Conservation (phyloP, 2,113 vertebrate species). For the Xyrauchen texanus region DNA sequence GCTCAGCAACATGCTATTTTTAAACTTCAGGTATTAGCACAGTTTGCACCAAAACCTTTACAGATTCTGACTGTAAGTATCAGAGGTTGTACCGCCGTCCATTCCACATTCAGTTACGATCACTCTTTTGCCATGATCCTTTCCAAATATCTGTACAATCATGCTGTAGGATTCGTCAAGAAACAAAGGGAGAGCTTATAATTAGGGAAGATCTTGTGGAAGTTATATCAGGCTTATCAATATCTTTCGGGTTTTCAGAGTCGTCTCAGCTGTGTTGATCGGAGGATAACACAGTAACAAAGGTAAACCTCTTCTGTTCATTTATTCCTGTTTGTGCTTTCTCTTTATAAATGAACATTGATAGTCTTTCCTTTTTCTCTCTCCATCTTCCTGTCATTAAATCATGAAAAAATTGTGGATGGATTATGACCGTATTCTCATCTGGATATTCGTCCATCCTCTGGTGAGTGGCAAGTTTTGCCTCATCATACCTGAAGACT, state of each 20-base stretch:
- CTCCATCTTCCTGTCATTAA: neutral
- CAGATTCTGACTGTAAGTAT: too few species aligned
- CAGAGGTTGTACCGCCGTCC: too few species aligned
- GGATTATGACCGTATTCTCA: neutral
- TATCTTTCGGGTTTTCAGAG: constrained; percentile 5
- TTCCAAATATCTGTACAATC: constrained; percentile 47
- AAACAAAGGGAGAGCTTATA: constrained; percentile 12
- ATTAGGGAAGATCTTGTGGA: neutral
- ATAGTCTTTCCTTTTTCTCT: constrained; percentile 9
- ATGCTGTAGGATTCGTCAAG: constrained; percentile 42
- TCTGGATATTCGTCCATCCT: constrained; percentile 22
- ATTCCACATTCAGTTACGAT: too few species aligned
- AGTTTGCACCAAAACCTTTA: too few species aligned
- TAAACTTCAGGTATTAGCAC: too few species aligned
- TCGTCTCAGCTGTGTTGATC: neutral
- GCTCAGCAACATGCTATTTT: neutral
- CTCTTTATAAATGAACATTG: neutral
- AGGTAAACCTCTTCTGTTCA: neutral
- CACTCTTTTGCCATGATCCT: constrained; percentile 43
- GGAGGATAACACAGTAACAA: neutral
- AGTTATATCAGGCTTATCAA: constrained; percentile 27
- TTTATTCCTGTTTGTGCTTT: neutral
- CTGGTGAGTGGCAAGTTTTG: constrained; percentile 50
- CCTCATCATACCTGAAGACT: neutral
- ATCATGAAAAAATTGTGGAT: constrained; percentile 4